Evolutionary conservation across 37 sponge, comb jelly and placozoan species (phyloP).

Genomic region (Halisarca cf. caerulea): DNA sequence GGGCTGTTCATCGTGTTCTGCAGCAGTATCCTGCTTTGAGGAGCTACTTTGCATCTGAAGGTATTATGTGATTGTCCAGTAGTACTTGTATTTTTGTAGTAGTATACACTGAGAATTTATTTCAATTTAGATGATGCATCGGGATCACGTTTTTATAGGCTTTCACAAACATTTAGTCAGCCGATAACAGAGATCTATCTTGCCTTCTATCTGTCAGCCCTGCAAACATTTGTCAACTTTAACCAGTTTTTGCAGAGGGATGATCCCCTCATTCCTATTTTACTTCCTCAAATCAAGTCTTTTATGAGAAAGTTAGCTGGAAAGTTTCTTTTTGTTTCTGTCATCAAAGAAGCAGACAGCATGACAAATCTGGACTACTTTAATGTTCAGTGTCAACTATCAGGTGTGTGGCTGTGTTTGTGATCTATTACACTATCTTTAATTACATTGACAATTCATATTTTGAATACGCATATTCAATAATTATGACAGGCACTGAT

Average conservation of each 20-base stretch:
- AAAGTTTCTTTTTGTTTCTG: conserved; percentile 24
- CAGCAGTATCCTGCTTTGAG: conserved; percentile 44
- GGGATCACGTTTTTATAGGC: conserved; percentile 15
- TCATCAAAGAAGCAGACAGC: conserved; percentile 30
- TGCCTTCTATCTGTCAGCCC: conserved; percentile 33
- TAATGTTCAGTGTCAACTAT: conserved; percentile 12
- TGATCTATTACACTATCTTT: background rate
- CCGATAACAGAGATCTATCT: conserved; percentile 47
- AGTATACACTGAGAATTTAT: background rate
- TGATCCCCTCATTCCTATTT: conserved; percentile 38
- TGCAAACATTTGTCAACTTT: conserved; percentile 25
- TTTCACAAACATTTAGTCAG: background rate
- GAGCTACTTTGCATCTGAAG: conserved; percentile 28
- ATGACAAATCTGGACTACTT: background rate
- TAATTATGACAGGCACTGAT: too few relatives aligned
- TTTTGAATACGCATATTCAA: too few relatives aligned
- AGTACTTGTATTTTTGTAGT: background rate
- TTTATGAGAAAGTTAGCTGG: conserved; percentile 47
- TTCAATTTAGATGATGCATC: conserved; percentile 4
- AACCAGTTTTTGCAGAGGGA: conserved; percentile 45
- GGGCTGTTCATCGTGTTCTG: conserved; percentile 33
- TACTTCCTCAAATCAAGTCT: conserved; percentile 12
- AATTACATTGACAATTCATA: background rate
- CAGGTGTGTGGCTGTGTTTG: conserved; percentile 19
- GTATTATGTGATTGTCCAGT: background rate